A percentile compares a stretch with the other conserved stretches of the same genome.
These are phyloP conservation scores for Alexandromys oeconomus DNA, from an alignment of 2,797 vertebrate species.

Conservation along the genomic window DNA sequence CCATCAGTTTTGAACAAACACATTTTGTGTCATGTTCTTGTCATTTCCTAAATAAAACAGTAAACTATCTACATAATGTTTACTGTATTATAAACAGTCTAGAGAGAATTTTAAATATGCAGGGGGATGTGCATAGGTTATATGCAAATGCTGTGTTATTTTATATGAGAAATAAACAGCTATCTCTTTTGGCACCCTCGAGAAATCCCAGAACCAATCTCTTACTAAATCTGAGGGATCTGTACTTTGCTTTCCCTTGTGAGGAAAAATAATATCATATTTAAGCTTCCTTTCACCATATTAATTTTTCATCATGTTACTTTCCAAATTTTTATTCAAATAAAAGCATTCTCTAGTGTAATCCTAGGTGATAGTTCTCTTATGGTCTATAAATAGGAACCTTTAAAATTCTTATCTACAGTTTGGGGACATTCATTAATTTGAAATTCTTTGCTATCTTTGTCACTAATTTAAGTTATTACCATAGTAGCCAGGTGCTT, in stretches of 20 bases:
- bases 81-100: neutral
- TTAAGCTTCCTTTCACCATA: slow-evolving; percentile 61
- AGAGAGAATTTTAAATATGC: neutral
- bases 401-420: slow-evolving; percentile 61
- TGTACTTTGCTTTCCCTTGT: slow-evolving; percentile 35
- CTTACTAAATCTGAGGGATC: neutral
- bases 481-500: slow-evolving; percentile 6
- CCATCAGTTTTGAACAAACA: neutral
- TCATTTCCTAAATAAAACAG: neutral
- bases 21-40: neutral
- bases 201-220: neutral
- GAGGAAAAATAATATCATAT: slow-evolving; percentile 42
- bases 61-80: neutral
- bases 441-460: slow-evolving; percentile 44
- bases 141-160: neutral
- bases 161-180: neutral
- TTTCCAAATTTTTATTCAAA: slow-evolving; percentile 69
- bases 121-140: neutral
- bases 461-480: slow-evolving; percentile 66
- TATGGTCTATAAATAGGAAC: slow-evolving; percentile 46
- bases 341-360: slow-evolving; percentile 44
- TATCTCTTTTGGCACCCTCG: neutral
- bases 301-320: slow-evolving; percentile 67
- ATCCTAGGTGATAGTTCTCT: slow-evolving; percentile 38
- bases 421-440: slow-evolving; percentile 65